These are phyloP conservation scores for Phyllostomus discolor DNA, from an alignment of 2,113 vertebrate species.

Conservation along the genomic window DNA sequence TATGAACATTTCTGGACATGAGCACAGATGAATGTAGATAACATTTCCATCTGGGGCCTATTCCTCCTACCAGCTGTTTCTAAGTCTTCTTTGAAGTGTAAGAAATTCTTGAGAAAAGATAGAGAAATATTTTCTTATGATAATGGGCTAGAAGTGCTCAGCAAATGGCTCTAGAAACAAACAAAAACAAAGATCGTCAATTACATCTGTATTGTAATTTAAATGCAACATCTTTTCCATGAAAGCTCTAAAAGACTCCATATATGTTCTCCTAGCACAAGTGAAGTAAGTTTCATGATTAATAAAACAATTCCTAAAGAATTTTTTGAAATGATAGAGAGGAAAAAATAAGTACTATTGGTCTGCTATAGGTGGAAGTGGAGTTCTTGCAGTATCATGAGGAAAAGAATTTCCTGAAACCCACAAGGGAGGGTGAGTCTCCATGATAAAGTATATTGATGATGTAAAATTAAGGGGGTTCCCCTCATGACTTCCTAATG, in stretches of 20 bases:
- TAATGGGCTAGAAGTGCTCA: neutral
- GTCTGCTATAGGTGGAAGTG: too few relatives aligned
- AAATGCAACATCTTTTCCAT: neutral
- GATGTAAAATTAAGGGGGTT: too few relatives aligned
- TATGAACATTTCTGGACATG: neutral
- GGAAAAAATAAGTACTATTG: neutral
- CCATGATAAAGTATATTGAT: too few relatives aligned
- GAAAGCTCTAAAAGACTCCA: neutral
- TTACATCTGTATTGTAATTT: neutral
- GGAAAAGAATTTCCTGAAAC: too few relatives aligned
- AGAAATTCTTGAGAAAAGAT: neutral
- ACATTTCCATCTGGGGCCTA: neutral
- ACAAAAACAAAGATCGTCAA: neutral
- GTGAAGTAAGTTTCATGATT: neutral
- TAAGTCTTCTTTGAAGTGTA: constrained; percentile 49
- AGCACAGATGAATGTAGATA: neutral
- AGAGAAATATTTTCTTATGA: neutral
- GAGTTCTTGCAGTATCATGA: too few relatives aligned
- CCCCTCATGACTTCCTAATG: too few relatives aligned
- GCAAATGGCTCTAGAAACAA: constrained; percentile 16
- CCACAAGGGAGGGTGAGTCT: too few relatives aligned
- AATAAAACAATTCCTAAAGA: neutral
- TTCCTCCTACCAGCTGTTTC: neutral
- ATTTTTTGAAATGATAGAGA: constrained; percentile 3
- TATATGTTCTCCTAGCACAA: neutral